Evolutionary conservation across 2,888 invertebrate species (phyloP).

Genomic region (Coelinius sp.): DNA sequence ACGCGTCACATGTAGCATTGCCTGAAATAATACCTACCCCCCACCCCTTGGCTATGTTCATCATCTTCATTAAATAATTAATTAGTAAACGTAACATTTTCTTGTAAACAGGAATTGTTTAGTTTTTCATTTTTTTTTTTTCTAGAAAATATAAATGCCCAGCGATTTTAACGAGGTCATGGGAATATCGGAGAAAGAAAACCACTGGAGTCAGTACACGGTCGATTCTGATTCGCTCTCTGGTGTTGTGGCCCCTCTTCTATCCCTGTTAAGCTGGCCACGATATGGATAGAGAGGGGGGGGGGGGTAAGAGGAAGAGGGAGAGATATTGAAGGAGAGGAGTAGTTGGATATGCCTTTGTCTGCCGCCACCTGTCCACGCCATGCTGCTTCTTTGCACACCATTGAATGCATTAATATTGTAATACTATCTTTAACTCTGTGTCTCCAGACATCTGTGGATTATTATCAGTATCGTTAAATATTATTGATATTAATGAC

Average conservation of each 20-base stretch:
- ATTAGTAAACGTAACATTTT: neutral
- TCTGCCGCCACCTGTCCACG: constrained; percentile 39
- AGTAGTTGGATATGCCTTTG: constrained; percentile 38
- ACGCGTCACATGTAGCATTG: neutral
- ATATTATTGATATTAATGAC: neutral
- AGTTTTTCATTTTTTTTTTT: neutral
- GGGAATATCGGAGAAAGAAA: constrained; percentile 39
- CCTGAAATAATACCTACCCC: neutral
- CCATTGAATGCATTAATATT: constrained; percentile 36
- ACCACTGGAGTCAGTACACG: constrained; percentile 23
- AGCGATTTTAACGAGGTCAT: constrained; percentile 40
- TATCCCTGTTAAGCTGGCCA: neutral
- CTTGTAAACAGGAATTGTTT: neutral
- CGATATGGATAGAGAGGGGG: constrained; percentile 2
- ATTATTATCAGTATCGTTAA: neutral
- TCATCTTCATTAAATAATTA: neutral
- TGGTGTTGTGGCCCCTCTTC: constrained; percentile 5
- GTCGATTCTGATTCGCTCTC: constrained; percentile 42
- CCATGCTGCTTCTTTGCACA: constrained; percentile 34
- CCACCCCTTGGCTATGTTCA: neutral
- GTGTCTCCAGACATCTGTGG: neutral
- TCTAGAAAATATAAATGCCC: constrained; percentile 25
- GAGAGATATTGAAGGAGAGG: neutral
- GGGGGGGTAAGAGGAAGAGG: constrained; percentile 5
- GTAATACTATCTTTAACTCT: neutral